Percentiles rank a stretch among this genome's conserved stretches.
Conservation (phyloP, 2,797 vertebrate species). For the Macroramphosus scolopax region DNA sequence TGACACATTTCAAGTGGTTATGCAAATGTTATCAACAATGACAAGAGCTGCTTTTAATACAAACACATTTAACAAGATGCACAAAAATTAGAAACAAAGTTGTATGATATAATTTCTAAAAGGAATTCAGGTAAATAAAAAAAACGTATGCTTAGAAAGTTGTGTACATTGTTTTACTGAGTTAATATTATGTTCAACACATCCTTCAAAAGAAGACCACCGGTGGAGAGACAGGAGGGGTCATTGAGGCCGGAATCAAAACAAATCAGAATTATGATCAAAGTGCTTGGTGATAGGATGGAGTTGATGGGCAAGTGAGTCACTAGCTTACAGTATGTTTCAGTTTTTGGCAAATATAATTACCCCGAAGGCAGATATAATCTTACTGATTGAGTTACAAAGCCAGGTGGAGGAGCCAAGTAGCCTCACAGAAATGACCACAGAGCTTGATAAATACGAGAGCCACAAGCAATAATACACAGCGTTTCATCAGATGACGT, state of each 20-base stretch:
- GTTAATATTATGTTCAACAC: slow-evolving; percentile 44
- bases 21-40: too few species aligned
- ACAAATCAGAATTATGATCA: slow-evolving; percentile 41
- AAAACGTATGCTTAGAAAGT: slow-evolving; percentile 14
- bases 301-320: slow-evolving; percentile 51
- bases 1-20: too few species aligned
- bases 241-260: slow-evolving; percentile 45
- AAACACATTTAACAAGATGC: neutral
- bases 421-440: too few species aligned
- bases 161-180: slow-evolving; percentile 35
- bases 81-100: too few species aligned
- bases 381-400: slow-evolving; percentile 43
- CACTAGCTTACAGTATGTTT: slow-evolving; percentile 5
- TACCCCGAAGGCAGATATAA: slow-evolving; percentile 31
- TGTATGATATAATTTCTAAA: slow-evolving; percentile 18
- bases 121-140: slow-evolving; percentile 26
- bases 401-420: neutral
- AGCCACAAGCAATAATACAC: too few species aligned
- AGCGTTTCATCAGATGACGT: too few species aligned
- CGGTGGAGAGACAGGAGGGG: slow-evolving; percentile 32
- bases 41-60: too few species aligned
- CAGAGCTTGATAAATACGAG: too few species aligned
- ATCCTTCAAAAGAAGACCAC: slow-evolving; percentile 30
- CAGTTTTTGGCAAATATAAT: slow-evolving; percentile 14
- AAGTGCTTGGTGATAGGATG: slow-evolving; percentile 68